Conservation (phyloP, 2,113 vertebrate species). For the Aramus guarauna region DNA sequence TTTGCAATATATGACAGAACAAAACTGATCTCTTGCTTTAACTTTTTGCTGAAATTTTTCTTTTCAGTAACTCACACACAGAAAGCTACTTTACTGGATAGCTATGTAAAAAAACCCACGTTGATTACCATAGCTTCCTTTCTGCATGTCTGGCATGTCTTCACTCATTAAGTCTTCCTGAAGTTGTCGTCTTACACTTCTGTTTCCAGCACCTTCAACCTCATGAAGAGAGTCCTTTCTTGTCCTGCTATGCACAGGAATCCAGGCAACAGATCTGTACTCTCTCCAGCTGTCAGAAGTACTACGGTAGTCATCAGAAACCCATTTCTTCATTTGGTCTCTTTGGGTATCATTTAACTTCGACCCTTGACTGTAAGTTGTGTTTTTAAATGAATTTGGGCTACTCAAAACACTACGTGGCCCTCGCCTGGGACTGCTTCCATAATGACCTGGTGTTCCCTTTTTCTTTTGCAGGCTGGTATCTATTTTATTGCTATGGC, state of each 20-base stretch:
- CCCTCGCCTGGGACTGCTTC: constrained; percentile 78
- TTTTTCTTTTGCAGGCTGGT: constrained; percentile 74
- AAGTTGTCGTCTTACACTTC: constrained; percentile 57
- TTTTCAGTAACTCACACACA: background rate
- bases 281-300: constrained; percentile 81
- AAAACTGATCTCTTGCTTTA: background rate
- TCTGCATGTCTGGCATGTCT: constrained; percentile 59
- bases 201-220: constrained; percentile 61
- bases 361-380: constrained; percentile 62
- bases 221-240: constrained; percentile 74
- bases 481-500: constrained; percentile 74
- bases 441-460: constrained; percentile 57
- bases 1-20: background rate
- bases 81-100: background rate
- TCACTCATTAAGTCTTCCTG: constrained; percentile 65
- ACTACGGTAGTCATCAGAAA: constrained; percentile 69
- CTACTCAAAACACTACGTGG: constrained; percentile 65
- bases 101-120: background rate
- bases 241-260: constrained; percentile 54
- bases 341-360: constrained; percentile 75
- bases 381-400: constrained; percentile 74
- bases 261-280: constrained; percentile 49
- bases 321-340: constrained; percentile 78
- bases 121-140: constrained; percentile 70
- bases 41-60: background rate